Conservation (phyloP, 2,797 vertebrate genomes). For the Lepidocolaptes lacrymiger region DNA sequence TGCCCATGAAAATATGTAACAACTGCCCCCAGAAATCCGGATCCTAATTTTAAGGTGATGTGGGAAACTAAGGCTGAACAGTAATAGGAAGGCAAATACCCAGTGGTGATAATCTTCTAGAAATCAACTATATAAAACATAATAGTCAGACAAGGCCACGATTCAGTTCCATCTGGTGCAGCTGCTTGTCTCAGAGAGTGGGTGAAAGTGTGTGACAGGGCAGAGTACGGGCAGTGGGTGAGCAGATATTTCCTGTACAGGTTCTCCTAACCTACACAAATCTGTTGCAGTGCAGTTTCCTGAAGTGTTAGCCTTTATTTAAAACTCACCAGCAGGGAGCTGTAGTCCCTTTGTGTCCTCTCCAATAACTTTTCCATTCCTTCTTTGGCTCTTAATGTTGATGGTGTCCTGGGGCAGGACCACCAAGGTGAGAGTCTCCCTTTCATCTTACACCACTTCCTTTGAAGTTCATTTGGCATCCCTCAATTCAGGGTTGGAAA, state of each 20-base stretch:
- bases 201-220: neutral
- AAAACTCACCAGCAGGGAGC: neutral
- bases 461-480: neutral
- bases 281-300: neutral
- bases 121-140: neutral
- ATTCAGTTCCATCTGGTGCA: neutral
- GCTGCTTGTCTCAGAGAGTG: fast-evolving
- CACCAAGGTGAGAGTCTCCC: neutral
- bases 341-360: neutral
- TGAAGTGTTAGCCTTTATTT: neutral
- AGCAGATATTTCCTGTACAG: neutral
- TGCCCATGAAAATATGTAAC: neutral
- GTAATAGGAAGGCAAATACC: neutral
- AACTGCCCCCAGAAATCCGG: neutral
- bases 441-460: neutral
- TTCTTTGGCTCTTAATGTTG: neutral
- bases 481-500: neutral
- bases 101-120: neutral
- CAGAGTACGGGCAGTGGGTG: neutral
- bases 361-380: neutral
- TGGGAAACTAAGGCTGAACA: neutral
- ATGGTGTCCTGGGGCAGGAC: neutral
- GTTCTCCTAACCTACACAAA: neutral
- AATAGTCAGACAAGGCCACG: neutral
- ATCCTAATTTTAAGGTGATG: neutral